A percentile compares a stretch with the other conserved stretches of the same genome.
These are phyloP conservation scores for Pachydiplax longipennis DNA, from an alignment of 2,888 invertebrate species.

Conservation along the genomic window DNA sequence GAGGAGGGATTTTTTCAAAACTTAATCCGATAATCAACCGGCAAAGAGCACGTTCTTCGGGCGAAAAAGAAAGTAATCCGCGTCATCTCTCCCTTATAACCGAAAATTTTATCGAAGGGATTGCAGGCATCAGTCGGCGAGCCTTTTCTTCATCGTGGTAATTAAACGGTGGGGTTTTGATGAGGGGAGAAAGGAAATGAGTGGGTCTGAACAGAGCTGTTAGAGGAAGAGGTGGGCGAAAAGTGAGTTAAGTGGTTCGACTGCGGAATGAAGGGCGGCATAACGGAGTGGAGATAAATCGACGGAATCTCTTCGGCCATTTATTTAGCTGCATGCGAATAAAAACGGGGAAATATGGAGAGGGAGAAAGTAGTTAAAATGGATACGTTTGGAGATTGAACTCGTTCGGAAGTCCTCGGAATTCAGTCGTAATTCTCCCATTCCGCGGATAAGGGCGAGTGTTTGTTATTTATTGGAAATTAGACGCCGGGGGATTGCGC, in stretches of 20 bases:
- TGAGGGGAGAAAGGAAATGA: background rate
- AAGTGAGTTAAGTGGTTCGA: background rate
- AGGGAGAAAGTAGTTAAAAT: no score
- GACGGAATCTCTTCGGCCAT: no score
- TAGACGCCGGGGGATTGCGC: no score
- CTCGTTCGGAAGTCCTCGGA: no score
- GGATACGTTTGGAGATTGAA: no score
- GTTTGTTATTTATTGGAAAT: no score
- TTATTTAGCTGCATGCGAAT: no score
- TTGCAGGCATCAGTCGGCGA: background rate
- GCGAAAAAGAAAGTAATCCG: background rate
- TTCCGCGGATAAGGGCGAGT: no score
- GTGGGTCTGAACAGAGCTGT: background rate
- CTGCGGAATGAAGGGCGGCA: no score
- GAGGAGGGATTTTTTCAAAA: background rate
- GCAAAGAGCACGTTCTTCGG: background rate
- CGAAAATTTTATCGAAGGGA: background rate
- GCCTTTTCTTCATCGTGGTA: background rate
- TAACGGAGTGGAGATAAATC: no score
- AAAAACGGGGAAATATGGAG: no score
- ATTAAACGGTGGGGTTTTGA: background rate
- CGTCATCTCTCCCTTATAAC: background rate
- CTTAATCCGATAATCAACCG: background rate
- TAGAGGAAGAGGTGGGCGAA: background rate
- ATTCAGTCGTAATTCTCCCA: no score